Percentiles rank a stretch among this genome's conserved stretches.
phyloP scores from a whole-genome alignment of 2,888 invertebrate genomes.

The Monochamus alternatus region DNA sequence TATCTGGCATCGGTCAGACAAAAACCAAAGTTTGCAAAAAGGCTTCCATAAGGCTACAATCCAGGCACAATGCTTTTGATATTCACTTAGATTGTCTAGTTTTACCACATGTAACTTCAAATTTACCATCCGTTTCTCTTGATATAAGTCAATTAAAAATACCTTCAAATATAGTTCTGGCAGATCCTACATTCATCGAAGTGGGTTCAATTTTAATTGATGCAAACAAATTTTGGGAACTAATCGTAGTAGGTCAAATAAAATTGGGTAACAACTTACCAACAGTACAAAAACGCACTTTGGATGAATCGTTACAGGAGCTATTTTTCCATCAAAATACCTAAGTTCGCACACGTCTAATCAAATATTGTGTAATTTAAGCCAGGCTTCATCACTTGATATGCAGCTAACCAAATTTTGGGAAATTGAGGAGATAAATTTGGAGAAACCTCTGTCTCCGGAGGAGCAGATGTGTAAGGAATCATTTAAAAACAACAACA shows the following conservation, averaged over 20 bases:
- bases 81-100: too few species aligned
- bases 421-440: too few species aligned
- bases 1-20: too few species aligned
- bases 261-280: background rate
- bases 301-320: background rate
- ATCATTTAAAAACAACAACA: background rate
- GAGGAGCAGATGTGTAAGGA: background rate
- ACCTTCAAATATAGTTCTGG: background rate
- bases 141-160: too few species aligned
- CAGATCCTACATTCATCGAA: constrained; percentile 29
- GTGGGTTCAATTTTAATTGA: constrained; percentile 26
- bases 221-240: constrained; percentile 26
- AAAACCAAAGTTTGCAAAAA: background rate
- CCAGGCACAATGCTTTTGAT: background rate
- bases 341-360: too few species aligned
- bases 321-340: too few species aligned
- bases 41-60: background rate
- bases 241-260: background rate
- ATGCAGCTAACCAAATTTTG: too few species aligned
- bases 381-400: too few species aligned
- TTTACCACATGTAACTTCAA: too few species aligned
- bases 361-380: too few species aligned
- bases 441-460: too few species aligned
- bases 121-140: too few species aligned
- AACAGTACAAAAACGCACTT: background rate